Evolutionary conservation across 2,888 invertebrate genomes (phyloP).

Genomic region (Dendrolimus houi): DNA sequence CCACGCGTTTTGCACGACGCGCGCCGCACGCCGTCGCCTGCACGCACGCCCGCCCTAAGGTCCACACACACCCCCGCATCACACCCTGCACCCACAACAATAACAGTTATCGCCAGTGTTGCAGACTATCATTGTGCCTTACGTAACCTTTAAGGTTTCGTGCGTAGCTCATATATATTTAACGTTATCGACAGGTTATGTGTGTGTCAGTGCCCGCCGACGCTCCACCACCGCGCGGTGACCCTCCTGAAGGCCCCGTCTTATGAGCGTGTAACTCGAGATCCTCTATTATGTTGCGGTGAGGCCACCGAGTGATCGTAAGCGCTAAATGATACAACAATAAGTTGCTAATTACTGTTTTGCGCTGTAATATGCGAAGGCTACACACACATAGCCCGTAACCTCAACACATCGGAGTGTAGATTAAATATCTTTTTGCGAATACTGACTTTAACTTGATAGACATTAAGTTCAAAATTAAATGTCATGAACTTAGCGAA

Average conservation of each 20-base stretch:
- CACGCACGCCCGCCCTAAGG: slow-evolving; percentile 31
- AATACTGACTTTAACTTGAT: slow-evolving; percentile 18
- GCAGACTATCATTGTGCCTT: slow-evolving; percentile 56
- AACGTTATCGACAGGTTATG: slow-evolving; percentile 46
- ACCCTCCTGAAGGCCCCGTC: slow-evolving; percentile 14
- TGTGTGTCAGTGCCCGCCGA: slow-evolving; percentile 35
- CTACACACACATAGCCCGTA: slow-evolving; percentile 35
- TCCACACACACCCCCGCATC: slow-evolving; percentile 44
- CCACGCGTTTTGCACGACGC: slow-evolving; percentile 42
- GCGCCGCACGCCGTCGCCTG: slow-evolving; percentile 29
- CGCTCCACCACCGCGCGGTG: slow-evolving; percentile 11
- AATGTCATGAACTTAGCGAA: slow-evolving; percentile 7
- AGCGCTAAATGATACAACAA: background rate
- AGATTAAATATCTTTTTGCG: too few relatives aligned
- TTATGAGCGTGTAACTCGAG: slow-evolving; percentile 10
- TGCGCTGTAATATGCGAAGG: slow-evolving; percentile 11
- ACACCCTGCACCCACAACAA: slow-evolving; percentile 46
- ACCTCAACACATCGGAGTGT: slow-evolving; percentile 8
- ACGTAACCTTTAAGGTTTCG: slow-evolving; percentile 53
- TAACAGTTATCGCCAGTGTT: slow-evolving; percentile 42
- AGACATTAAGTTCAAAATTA: slow-evolving; percentile 22
- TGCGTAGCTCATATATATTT: slow-evolving; percentile 24
- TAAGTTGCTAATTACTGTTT: background rate
- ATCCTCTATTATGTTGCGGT: background rate
- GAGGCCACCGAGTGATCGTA: background rate